Evolutionary conservation across 2,113 vertebrate species (phyloP).

Genomic region (Amia ocellicauda): DNA sequence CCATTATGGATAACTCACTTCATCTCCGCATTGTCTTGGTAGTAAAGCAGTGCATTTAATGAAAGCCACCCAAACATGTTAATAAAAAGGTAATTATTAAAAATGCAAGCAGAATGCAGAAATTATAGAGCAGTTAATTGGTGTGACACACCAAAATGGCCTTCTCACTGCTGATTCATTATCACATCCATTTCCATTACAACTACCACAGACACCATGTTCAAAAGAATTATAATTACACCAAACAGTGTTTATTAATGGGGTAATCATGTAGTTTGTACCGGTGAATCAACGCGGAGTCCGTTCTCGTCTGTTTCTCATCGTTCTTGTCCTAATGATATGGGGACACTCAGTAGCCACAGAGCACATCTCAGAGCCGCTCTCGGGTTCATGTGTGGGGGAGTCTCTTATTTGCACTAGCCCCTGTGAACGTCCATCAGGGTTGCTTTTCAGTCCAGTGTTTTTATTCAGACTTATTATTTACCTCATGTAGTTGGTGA

Average conservation of each 20-base stretch:
- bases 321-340: no score
- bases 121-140: slow-evolving; percentile 43
- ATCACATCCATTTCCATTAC: slow-evolving; percentile 50
- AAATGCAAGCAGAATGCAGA: slow-evolving; percentile 18
- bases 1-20: slow-evolving; percentile 12
- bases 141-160: slow-evolving; percentile 37
- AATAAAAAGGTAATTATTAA: slow-evolving; percentile 34
- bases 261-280: slow-evolving; percentile 49
- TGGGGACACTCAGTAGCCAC: no score
- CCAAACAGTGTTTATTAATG: slow-evolving; percentile 46
- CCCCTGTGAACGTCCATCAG: no score
- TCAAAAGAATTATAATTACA: slow-evolving; percentile 50
- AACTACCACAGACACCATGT: slow-evolving; percentile 20
- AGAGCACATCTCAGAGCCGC: no score
- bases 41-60: slow-evolving; percentile 21
- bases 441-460: no score
- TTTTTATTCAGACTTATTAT: no score
- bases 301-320: slow-evolving; percentile 32
- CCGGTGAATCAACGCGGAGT: slow-evolving; percentile 38
- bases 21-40: slow-evolving; percentile 16
- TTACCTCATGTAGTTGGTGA: no score
- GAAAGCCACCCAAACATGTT: slow-evolving; percentile 37
- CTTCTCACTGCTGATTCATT: slow-evolving; percentile 46
- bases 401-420: no score
- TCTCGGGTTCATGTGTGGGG: no score